phyloP scores from a whole-genome alignment of 2,797 vertebrate species.

The Anomalospiza imberbis region DNA sequence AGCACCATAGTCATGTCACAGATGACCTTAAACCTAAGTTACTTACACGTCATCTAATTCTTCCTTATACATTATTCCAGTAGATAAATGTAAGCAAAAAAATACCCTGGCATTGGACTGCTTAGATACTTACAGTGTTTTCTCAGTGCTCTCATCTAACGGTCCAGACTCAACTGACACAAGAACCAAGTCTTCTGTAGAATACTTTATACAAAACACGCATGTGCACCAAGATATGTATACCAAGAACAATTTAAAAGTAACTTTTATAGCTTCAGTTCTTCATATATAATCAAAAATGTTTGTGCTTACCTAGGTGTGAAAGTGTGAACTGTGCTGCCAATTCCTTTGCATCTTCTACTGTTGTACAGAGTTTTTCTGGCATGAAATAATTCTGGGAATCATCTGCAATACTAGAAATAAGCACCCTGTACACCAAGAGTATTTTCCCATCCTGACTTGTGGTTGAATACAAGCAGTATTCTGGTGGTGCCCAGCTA shows the following conservation, averaged over 20 bases:
- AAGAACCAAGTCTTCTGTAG: not conserved
- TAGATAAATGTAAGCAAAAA: not conserved
- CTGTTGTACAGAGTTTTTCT: constrained; percentile 83
- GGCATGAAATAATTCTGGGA: constrained; percentile 83
- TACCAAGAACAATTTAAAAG: not conserved
- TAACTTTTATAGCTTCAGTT: not conserved
- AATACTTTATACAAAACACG: not conserved
- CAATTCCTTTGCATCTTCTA: constrained; percentile 91
- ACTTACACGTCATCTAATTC: not conserved
- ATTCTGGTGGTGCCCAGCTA: constrained; percentile 86
- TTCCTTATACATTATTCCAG: not conserved
- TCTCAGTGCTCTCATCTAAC: not conserved
- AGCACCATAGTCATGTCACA: not conserved
- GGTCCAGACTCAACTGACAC: constrained; percentile 26
- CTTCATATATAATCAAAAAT: not conserved
- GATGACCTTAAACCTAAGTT: not conserved
- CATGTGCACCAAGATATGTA: not conserved
- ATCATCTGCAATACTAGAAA: constrained; percentile 74
- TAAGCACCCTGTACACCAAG: constrained; percentile 82
- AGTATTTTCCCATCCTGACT: constrained; percentile 80
- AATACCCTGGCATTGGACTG: not conserved
- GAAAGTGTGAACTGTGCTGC: constrained; percentile 87
- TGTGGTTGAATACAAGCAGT: constrained; percentile 87
- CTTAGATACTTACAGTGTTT: not conserved
- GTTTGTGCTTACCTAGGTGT: constrained; percentile 79